Conservation (phyloP, 2,113 vertebrate genomes). For the Gymnorhina tibicen region DNA sequence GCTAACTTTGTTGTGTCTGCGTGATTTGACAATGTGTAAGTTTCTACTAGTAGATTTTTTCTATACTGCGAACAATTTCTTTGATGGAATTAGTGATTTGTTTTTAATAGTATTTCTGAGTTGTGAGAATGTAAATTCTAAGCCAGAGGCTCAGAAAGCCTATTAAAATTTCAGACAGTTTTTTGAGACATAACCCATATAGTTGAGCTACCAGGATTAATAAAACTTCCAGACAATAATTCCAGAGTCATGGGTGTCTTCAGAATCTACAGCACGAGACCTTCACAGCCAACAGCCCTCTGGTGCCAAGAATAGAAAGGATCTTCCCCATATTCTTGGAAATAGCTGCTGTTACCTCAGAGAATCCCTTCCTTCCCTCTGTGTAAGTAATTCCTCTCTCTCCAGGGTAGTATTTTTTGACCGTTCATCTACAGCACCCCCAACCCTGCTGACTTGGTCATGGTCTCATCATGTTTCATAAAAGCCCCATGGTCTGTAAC, state of each 20-base stretch:
- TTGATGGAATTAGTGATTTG: neutral
- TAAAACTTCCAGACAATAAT: neutral
- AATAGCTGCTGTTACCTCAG: neutral
- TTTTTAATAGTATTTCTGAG: neutral
- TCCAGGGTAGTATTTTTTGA: neutral
- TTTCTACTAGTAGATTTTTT: neutral
- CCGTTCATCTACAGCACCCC: neutral
- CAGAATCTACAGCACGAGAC: neutral
- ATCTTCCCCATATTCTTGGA: neutral
- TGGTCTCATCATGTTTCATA: neutral
- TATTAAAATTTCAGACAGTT: neutral
- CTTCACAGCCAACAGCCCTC: neutral
- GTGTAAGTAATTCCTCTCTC: neutral
- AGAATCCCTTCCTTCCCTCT: neutral
- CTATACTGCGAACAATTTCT: neutral
- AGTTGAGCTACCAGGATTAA: neutral
- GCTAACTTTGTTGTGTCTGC: neutral
- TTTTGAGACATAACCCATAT: neutral
- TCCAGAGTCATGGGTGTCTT: neutral
- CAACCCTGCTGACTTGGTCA: neutral
- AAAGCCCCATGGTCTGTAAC: neutral
- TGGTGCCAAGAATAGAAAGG: neutral
- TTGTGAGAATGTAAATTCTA: neutral
- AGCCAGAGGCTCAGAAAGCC: neutral
- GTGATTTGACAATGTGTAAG: neutral